These are phyloP conservation scores for Acleris holmiana DNA, from an alignment of 2,888 invertebrate genomes.

Conservation along the genomic window DNA sequence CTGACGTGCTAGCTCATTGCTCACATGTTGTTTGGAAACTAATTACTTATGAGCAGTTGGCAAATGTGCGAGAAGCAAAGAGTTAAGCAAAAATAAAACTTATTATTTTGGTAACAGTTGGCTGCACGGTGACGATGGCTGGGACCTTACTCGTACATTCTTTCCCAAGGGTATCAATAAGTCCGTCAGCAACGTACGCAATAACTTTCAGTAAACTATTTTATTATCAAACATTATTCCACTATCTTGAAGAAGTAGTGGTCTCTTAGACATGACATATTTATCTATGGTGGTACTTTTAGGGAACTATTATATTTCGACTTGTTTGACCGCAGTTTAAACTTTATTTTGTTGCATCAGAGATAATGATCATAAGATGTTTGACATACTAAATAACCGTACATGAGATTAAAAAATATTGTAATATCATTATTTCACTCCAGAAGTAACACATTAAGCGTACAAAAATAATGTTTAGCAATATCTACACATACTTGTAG, in stretches of 20 bases:
- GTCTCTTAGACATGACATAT: conserved; percentile 13
- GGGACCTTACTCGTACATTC: no score
- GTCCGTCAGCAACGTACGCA: conserved; percentile 17
- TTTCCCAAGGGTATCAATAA: background rate
- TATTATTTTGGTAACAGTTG: no score
- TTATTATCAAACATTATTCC: conserved; percentile 12
- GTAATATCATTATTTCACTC: no score
- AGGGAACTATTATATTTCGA: background rate
- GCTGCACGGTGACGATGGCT: no score
- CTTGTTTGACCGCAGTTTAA: no score
- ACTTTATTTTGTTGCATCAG: no score
- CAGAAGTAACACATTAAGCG: background rate
- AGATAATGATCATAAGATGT: no score
- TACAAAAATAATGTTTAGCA: background rate
- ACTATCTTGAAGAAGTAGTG: conserved; percentile 3
- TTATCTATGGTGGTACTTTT: background rate
- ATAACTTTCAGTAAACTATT: conserved; percentile 21
- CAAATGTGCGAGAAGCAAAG: no score
- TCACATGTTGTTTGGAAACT: conserved; percentile 22
- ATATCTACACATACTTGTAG: background rate
- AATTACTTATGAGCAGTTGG: background rate
- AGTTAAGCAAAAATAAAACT: no score
- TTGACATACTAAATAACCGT: no score
- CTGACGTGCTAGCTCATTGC: conserved; percentile 39
- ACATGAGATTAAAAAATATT: no score